Conservation (phyloP, 2,888 invertebrate genomes). For the Microchrysa polita region DNA sequence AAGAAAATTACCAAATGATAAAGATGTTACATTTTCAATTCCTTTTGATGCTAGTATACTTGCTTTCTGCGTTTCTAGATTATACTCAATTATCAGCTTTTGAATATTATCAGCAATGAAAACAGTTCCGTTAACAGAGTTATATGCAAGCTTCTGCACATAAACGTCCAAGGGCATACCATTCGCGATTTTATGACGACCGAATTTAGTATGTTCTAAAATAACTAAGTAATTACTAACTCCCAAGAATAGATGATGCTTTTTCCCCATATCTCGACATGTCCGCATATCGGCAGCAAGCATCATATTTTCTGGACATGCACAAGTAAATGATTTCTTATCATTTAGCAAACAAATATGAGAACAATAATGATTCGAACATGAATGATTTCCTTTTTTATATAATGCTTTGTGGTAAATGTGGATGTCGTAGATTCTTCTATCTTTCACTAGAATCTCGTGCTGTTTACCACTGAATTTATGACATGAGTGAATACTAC, state of each 20-base stretch:
- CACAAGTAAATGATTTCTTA: constrained; percentile 70
- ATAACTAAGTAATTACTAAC: constrained; percentile 69
- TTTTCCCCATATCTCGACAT: constrained; percentile 67
- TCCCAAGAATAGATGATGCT: constrained; percentile 64
- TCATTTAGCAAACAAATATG: constrained; percentile 81
- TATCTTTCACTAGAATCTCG: constrained; percentile 67
- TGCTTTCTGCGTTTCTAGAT: constrained; percentile 56
- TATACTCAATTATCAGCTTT: constrained; percentile 64
- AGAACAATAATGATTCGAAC: constrained; percentile 72
- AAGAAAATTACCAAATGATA: constrained; percentile 68
- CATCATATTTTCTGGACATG: constrained; percentile 79
- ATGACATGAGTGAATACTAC: constrained; percentile 78
- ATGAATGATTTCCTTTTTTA: constrained; percentile 70
- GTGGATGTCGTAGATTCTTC: constrained; percentile 69
- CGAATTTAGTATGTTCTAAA: constrained; percentile 74
- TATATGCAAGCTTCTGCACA: constrained; percentile 75
- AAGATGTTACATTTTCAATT: constrained; percentile 66
- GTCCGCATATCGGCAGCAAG: constrained; percentile 67
- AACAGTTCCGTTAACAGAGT: constrained; percentile 67
- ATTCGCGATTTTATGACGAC: constrained; percentile 70
- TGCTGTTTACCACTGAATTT: constrained; percentile 79
- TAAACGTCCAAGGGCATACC: constrained; percentile 66
- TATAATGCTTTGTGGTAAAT: constrained; percentile 78
- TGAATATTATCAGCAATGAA: constrained; percentile 67
- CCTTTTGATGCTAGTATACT: constrained; percentile 62